Percentiles rank a stretch among this genome's conserved stretches.
phyloP scores from a whole-genome alignment of 53 echinoderm and acorn worm species.

The Holothuria leucospilota region DNA sequence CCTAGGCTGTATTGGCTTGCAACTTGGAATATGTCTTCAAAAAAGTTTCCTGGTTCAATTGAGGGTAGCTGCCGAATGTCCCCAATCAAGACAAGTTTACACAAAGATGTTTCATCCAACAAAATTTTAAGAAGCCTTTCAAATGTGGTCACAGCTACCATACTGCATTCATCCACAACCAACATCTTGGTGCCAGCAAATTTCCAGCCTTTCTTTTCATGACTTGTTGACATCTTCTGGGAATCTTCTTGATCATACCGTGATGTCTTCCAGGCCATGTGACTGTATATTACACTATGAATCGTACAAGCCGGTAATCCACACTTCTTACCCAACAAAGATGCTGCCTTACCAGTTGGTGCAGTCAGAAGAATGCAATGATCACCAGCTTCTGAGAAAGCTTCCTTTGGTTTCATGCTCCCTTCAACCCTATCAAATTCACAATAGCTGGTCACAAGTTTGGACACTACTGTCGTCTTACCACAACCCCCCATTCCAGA shows the following conservation, averaged over 20 bases:
- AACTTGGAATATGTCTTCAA: constrained; percentile 58
- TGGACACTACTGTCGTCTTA: constrained; percentile 61
- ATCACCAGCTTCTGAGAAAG: neutral
- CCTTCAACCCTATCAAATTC: neutral
- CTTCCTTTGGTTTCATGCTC: neutral
- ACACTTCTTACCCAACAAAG: constrained; percentile 52
- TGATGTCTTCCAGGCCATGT: constrained; percentile 28
- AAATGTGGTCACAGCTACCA: constrained; percentile 64
- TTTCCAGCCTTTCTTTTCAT: constrained; percentile 26
- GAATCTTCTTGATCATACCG: neutral
- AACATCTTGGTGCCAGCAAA: constrained; percentile 48
- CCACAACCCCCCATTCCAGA: constrained; percentile 66
- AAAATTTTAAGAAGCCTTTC: constrained; percentile 55
- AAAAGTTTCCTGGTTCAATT: constrained; percentile 70
- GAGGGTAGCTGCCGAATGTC: constrained; percentile 74
- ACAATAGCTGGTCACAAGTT: constrained; percentile 4
- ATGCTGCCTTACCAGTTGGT: constrained; percentile 77
- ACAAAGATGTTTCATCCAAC: constrained; percentile 37
- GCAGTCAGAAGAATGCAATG: constrained; percentile 57
- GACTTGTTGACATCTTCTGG: neutral
- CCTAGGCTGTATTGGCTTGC: constrained; percentile 1
- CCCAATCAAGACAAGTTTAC: constrained; percentile 70
- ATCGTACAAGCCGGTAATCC: constrained; percentile 47
- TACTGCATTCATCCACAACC: constrained; percentile 80
- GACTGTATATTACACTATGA: constrained; percentile 54